Evolutionary conservation across 2,888 invertebrate genomes (phyloP), one percentile per base, ranked within the genome.

Genomic region (Calameuta idolon): DNA sequence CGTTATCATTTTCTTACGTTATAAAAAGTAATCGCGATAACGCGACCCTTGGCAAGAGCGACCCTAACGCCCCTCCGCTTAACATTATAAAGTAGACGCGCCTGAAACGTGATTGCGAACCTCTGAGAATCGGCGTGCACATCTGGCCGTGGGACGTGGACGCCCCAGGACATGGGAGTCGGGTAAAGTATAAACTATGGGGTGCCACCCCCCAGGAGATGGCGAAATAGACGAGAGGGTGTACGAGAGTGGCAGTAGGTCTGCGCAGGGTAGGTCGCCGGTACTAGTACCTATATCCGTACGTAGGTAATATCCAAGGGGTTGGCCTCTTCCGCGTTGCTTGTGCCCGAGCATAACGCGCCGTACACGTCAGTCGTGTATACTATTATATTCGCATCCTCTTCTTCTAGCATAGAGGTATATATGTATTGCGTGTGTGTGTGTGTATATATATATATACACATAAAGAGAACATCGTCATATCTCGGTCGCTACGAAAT

Each of bases 141-240:
- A 88, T 89, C 89, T 89, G 89, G 87, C 84, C 79, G 75, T 69
- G 76, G 76, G 75, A 69, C 85, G 82, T 85, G 86, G 85, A 83
- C 85, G 82, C 85, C 87, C 81, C 86, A 83, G 84, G 84, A 87
- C 85, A 84, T 85, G 82, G 83, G 84, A 87, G 88, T 86, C 83
- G 84, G 84, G 86, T 82, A 87, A 87, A 87, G 87, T 87, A 87
- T 86, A 88, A 86, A 88, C 85, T 86, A 87, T 87, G 83, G 88
- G 86, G 86, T 86, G 85, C 81, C 81, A 86, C 86, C 86, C 86
- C 83, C 76, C 74, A 75, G 75, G 77, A 69, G 80, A 76, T 75
- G 78, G 77, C 37, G 76, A 55, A 73, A 69, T 34, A 55, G 77
- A 40, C 69, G 69, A 78, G 35, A 55, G 40, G 40, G 40, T 55